Base-by-base conservation (phyloP, 2,888 invertebrate species). In the Urechis unicinctus region DNA sequence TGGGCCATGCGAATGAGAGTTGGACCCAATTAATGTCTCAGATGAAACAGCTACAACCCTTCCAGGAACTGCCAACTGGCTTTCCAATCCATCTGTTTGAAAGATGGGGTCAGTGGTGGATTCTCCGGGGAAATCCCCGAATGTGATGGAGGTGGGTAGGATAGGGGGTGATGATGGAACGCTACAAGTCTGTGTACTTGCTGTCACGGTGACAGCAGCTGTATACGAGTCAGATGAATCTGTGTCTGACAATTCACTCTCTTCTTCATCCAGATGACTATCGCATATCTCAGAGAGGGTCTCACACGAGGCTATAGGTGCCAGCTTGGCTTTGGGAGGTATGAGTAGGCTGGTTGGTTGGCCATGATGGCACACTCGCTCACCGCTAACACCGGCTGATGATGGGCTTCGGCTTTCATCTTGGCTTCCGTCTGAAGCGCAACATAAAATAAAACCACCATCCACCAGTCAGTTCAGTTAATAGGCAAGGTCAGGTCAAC, bases 281-380 rank as follows among this genome's bases (percentile, higher is more conserved):
- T 56, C 58, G 3, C 50, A 31, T 28, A 55, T 54, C 53, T 76
- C 76, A 50, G 69, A 67, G 21, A 78, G 63, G 1, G 75, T 76
- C 56, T 78, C 78, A 58, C 73, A 76, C 1, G 73, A 73, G 1
- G 78, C 78, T 3, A 77, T 75, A n/a, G 78, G 78, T 25, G 78
- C 78, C 43, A 74, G 66, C 55, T 71, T 73, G 31, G 64, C 61
- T 51, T 65, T 66, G 5, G 70, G 68, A 9, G 71, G 65, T 24
- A 56, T 54, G 36, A 57, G 50, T 21, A 56, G 41, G 26, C 36
- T 55, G n/a, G 52, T 5, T 2, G 52, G 42, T 9, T 56, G 56
- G n/a, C 25, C 30, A 24, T 2, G 22, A 49, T 28, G 47, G 21
- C 6, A 28, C 21, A 3, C 1, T 26, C 9, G 6, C 24, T 17